A percentile compares a stretch with the other conserved stretches of the same genome.
These are phyloP conservation scores for Synanthedon tipuliformis DNA, from an alignment of 2,888 invertebrate species.

Conservation along the genomic window DNA sequence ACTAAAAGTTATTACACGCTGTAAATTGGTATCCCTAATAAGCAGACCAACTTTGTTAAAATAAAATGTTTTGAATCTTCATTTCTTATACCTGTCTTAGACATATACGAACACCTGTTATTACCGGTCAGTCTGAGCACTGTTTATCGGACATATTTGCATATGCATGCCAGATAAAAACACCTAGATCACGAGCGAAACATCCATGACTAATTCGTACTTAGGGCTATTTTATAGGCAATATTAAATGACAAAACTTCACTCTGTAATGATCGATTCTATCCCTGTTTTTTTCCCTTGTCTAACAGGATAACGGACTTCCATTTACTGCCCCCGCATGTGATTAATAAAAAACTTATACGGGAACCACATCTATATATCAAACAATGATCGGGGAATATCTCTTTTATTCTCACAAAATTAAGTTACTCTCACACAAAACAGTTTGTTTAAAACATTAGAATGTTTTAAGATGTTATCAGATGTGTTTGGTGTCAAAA, in stretches of 20 bases:
- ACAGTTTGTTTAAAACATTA: conserved; percentile 70
- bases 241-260: conserved; percentile 3
- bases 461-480: conserved; percentile 65
- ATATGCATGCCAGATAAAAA: conserved; percentile 41
- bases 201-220: conserved; percentile 35
- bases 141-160: conserved; percentile 43
- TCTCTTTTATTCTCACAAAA: conserved; percentile 59
- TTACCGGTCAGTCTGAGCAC: conserved; percentile 19
- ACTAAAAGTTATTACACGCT: conserved; percentile 7
- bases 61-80: conserved; percentile 15
- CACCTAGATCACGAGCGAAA: conserved; percentile 36
- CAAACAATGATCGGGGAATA: conserved; percentile 41
- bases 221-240: neutral
- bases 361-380: conserved; percentile 35
- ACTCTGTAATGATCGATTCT: conserved; percentile 3
- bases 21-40: conserved; percentile 11
- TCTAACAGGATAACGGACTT: conserved; percentile 2
- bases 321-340: conserved; percentile 9
- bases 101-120: conserved; percentile 27
- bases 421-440: conserved; percentile 65
- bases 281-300: conserved; percentile 4
- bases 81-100: conserved; percentile 12
- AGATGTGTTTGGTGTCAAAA: conserved; percentile 64
- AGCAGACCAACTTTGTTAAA: conserved; percentile 10
- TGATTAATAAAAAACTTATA: conserved; percentile 18